Evolutionary conservation across 2,113 vertebrate genomes (phyloP).

Genomic region (Coptodon bakossiorum): DNA sequence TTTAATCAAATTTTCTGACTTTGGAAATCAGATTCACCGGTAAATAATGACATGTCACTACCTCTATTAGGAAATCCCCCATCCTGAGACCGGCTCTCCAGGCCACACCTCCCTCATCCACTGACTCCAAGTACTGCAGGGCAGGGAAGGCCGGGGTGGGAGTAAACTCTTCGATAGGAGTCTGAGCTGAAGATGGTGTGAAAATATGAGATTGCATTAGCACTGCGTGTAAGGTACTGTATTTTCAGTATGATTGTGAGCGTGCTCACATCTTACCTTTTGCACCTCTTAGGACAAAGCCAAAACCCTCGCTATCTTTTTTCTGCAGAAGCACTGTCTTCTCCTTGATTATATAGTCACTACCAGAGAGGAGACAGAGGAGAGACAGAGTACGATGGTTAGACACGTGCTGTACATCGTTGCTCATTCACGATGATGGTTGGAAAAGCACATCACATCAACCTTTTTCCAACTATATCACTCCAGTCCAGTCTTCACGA

Average conservation of each 20-base stretch:
- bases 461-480: not conserved
- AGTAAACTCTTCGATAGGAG: conserved; percentile 90
- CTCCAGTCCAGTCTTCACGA: not conserved
- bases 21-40: not conserved
- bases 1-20: not conserved
- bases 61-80: conserved; percentile 93
- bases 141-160: conserved; percentile 89
- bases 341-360: conserved; percentile 95
- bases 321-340: conserved; percentile 91
- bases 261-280: conserved; percentile 76
- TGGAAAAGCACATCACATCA: not conserved
- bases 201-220: not conserved
- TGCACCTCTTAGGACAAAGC: conserved; percentile 89
- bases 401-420: not conserved
- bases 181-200: conserved; percentile 75
- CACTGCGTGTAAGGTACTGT: not conserved
- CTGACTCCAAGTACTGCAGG: conserved; percentile 88
- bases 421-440: not conserved
- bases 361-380: conserved; percentile 23
- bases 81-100: conserved; percentile 89
- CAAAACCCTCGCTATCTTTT: conserved; percentile 93
- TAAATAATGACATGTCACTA: conserved; percentile 17
- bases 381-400: not conserved
- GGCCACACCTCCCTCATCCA: conserved; percentile 90
- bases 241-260: not conserved